Evolutionary conservation across 2,888 invertebrate genomes (phyloP).

Genomic region (Tetanocera ferruginea): DNA sequence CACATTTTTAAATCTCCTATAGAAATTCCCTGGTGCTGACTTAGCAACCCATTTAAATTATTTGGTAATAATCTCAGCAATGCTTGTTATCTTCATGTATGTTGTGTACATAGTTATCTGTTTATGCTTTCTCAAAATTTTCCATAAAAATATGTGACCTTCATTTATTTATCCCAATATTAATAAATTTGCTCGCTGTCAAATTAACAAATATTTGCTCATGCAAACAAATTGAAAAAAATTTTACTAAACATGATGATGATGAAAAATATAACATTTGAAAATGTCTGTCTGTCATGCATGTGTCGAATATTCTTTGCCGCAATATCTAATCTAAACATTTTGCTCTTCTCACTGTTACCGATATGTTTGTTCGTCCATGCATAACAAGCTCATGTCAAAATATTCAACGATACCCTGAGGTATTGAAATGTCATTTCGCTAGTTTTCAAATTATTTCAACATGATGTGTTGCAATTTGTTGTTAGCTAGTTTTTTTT

Average conservation of each 20-base stretch:
- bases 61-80: too few species aligned
- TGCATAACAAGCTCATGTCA: background rate
- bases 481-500: constrained; percentile 6
- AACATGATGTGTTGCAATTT: constrained; percentile 7
- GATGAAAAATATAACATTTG: background rate
- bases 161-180: too few species aligned
- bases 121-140: too few species aligned
- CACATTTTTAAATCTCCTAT: too few species aligned
- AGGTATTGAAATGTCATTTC: constrained; percentile 24
- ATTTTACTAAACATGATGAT: background rate
- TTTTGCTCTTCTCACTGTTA: background rate
- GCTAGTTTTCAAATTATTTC: constrained; percentile 15
- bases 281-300: background rate
- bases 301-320: background rate
- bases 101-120: too few species aligned
- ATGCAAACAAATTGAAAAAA: too few species aligned
- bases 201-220: too few species aligned
- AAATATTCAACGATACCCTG: background rate
- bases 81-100: too few species aligned
- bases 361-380: background rate
- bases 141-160: too few species aligned
- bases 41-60: too few species aligned
- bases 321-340: background rate
- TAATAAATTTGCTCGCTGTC: too few species aligned
- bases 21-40: too few species aligned